Base-by-base conservation (phyloP, 2,888 invertebrate species). In the Eudemis profundana region DNA sequence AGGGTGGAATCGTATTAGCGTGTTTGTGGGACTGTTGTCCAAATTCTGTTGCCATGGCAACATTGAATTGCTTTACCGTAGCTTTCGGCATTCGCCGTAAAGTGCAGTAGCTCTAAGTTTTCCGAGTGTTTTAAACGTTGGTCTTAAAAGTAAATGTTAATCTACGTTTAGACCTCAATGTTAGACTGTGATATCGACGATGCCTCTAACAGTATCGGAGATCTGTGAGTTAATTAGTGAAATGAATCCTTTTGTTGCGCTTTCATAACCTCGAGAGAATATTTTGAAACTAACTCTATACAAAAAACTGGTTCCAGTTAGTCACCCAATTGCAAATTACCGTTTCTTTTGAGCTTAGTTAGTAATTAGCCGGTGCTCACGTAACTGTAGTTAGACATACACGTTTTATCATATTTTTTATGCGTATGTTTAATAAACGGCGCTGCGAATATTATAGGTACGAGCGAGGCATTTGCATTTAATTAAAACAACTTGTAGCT, bases 61-160 rank as follows among this genome's bases (percentile, higher is more conserved):
- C 86, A 90, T 90, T 89, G 90, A 91, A 90, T 89, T 86, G 78
- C 85, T 83, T 77, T 69, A 70, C 66, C 75, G 69, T 67, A 62
- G 56, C 46, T 67, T 44, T 71, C 69, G 66, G 64, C 56, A 70
- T 68, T 72, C 64, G n/a, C 19, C 21, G 51, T 67, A 49, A 60
- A 57, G 72, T 74, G 73, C 73, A 72, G 69, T 72, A 70, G 67
- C 68, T 69, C 68, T 15, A 67, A 66, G 74, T 70, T 61, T 69
- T 67, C 75, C 76, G 67, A 66, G 61, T 44, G 27, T 27, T 4
- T 8, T 10, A 33, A 33, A 33, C 33, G 10, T 8, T 33, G 7
- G 5, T 33, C 7, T 10, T 10, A 33, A 10, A 33, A 33, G 5
- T 10, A 5, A 33, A 10, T 61, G 66, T 71, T 70, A 63, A 36